Percentiles rank a stretch among this genome's conserved stretches.
Evolutionary conservation across 2,113 vertebrate genomes (phyloP).

Genomic region (Aegotheles bennettii): DNA sequence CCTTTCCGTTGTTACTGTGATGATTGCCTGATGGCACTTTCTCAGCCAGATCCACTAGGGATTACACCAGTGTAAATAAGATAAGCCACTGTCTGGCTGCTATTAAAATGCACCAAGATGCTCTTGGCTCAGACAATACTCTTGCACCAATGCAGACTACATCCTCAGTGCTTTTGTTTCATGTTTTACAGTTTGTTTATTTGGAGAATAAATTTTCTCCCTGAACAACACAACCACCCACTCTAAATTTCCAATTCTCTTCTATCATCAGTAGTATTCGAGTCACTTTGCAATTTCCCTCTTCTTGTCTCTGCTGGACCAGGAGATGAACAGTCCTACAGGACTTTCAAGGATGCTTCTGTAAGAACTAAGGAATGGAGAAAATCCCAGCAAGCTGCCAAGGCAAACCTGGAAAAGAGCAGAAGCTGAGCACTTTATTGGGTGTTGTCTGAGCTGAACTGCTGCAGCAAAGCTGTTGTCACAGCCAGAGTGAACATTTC

Average conservation of each 20-base stretch:
- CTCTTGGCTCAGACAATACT: not conserved
- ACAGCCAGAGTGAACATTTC: not conserved
- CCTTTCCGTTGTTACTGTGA: not conserved
- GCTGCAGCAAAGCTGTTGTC: not conserved
- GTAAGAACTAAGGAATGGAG: not conserved
- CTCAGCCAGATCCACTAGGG: slow-evolving; percentile 31
- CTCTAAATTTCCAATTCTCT: not conserved
- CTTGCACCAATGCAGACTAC: not conserved
- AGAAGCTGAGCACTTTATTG: not conserved
- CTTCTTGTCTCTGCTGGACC: not conserved
- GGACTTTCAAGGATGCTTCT: not conserved
- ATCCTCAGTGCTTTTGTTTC: not conserved
- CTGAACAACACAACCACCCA: not conserved
- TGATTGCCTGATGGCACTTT: not conserved
- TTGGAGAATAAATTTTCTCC: not conserved
- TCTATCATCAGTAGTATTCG: not conserved
- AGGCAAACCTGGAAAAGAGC: not conserved
- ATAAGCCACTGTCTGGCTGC: not conserved
- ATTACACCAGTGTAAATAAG: slow-evolving; percentile 32
- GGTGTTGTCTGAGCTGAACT: not conserved
- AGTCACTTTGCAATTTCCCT: not conserved
- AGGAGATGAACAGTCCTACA: not conserved
- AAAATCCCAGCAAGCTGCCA: not conserved
- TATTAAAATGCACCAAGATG: not conserved
- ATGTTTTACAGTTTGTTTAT: not conserved